Conservation (phyloP, 2,113 vertebrate species). For the Haplotaxodon microlepis region DNA sequence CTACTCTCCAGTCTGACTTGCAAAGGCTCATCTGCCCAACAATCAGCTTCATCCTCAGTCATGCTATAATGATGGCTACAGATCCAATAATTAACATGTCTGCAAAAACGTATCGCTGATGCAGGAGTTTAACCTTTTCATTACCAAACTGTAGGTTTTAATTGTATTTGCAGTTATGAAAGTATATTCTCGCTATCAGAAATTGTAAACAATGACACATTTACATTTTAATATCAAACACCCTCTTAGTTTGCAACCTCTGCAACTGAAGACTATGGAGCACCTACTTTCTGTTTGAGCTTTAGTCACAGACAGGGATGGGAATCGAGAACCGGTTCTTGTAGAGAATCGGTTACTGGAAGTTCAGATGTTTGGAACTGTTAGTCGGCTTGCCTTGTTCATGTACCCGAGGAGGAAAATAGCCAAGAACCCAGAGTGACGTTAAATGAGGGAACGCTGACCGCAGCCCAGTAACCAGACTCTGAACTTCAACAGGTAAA, state of each 20-base stretch:
- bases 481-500: background rate
- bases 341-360: background rate
- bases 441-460: background rate
- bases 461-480: background rate
- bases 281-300: background rate
- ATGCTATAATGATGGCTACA: background rate
- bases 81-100: background rate
- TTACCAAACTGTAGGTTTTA: background rate
- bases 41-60: background rate
- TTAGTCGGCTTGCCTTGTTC: background rate
- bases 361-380: background rate
- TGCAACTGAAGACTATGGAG: background rate
- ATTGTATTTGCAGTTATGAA: background rate
- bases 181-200: background rate
- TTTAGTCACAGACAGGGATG: background rate
- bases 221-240: background rate
- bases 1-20: background rate
- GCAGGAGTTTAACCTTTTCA: background rate
- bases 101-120: rapidly evolving
- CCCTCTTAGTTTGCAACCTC: background rate
- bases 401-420: background rate
- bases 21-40: background rate
- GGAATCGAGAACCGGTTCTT: background rate
- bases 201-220: background rate
- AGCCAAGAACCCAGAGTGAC: background rate